A percentile compares a stretch with the other conserved stretches of the same genome.
These are phyloP conservation scores for Rattus rattus DNA, from an alignment of 2,113 vertebrate genomes.

Conservation along the genomic window DNA sequence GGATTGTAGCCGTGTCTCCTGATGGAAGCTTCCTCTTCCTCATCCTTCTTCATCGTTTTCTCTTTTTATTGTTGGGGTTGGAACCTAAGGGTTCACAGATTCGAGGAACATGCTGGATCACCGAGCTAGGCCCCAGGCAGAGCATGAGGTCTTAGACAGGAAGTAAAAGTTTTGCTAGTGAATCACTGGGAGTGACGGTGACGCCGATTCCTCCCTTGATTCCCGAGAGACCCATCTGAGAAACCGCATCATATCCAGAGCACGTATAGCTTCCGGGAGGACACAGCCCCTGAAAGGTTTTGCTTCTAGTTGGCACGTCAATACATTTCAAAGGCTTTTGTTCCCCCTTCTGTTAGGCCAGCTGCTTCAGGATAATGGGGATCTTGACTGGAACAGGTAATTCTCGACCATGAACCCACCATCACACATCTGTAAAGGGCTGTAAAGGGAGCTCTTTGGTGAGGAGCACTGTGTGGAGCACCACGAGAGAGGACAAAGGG, in stretches of 20 bases:
- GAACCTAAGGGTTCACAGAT: background rate
- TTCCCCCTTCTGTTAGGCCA: background rate
- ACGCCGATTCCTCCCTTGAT: background rate
- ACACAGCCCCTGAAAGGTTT: background rate
- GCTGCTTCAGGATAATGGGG: background rate
- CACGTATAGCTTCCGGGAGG: background rate
- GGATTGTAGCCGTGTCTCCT: background rate
- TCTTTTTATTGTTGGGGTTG: background rate
- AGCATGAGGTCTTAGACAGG: background rate
- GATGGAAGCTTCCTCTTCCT: background rate
- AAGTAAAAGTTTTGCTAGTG: background rate
- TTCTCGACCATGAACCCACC: background rate
- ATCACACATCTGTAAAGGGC: background rate
- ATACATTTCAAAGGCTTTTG: background rate
- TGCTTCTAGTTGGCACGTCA: background rate
- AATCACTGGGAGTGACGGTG: background rate
- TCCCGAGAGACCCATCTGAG: background rate
- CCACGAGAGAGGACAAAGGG: background rate
- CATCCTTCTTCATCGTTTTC: background rate
- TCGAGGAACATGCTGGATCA: too few relatives aligned
- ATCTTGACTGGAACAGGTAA: background rate
- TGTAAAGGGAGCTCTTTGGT: background rate
- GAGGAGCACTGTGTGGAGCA: background rate
- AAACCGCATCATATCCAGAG: background rate
- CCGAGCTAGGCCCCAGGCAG: background rate